Evolutionary conservation across 2,888 invertebrate species (phyloP), one percentile per base, ranked within the genome.

Genomic region (Eurytoma californica): DNA sequence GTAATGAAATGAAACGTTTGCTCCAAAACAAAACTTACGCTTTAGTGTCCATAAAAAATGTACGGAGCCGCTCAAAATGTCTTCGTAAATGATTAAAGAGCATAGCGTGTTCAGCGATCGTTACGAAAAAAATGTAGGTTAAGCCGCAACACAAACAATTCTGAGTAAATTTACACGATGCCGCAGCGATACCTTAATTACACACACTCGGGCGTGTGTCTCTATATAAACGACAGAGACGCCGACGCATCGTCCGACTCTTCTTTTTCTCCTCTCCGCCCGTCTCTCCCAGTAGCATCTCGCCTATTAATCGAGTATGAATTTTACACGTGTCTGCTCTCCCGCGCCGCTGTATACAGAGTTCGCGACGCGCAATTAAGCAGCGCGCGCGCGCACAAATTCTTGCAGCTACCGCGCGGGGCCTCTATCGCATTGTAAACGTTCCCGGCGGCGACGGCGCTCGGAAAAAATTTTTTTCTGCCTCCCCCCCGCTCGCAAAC

Each of bases 81-180:
- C 49, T 49, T 73, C 0, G 39, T n/a, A 68, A 76, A 69, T 70
- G 65, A 69, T 67, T 60, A 77, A 77, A 57, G 12, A 70, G 20
- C 49, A 12, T 69, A 16, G 69, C 65, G 49, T 49, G 55, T 18
- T 65, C 5, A 13, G 58, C 57, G 18, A 28, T 75, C 39, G 53
- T 60, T 65, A 24, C 14, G 58, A 63, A 67, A 74, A 72, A 67
- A 53, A 78, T 78, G 20, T 78, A 69, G 78, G 78, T 78, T 78
- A 69, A 78, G 61, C 70, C 51, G 49, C 39, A 55, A 24, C n/a
- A 51, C 72, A 67, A 72, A 75, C 75, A 72, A 58, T 72, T 67
- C 47, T 75, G 66, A 57, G 75, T 79, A 79, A 66, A 79, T 66
- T 75, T 60, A 75, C 70, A 60, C 75, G 61, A 75, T 75, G 55